These are phyloP conservation scores for Danio aesculapii DNA, from an alignment of 2,797 vertebrate genomes.

Conservation along the genomic window DNA sequence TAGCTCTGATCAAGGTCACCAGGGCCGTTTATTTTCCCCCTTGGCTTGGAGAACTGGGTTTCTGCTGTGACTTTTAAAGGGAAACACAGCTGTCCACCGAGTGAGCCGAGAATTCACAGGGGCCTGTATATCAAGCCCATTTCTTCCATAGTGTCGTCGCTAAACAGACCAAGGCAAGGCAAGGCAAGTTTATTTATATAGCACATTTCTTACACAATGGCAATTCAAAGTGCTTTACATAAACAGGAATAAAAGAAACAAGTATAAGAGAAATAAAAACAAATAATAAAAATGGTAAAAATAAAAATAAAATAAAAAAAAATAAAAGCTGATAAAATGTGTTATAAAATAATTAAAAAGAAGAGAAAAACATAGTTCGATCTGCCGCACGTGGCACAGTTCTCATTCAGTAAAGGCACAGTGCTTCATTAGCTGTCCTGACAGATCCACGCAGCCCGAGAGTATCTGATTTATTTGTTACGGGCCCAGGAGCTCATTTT, in stretches of 20 bases:
- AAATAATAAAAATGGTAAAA: no score
- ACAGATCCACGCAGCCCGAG: background rate
- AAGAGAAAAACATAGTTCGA: no score
- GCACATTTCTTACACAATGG: no score
- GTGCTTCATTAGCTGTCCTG: background rate
- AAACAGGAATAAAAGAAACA: no score
- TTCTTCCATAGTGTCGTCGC: constrained; percentile 13
- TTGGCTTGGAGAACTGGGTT: background rate
- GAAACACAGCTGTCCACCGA: constrained; percentile 51
- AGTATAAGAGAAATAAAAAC: no score
- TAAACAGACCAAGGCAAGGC: constrained; percentile 16
- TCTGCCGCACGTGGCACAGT: no score
- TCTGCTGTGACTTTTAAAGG: constrained; percentile 36
- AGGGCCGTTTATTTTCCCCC: constrained; percentile 38
- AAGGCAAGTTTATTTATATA: no score
- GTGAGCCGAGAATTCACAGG: constrained; percentile 45
- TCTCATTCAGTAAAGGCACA: no score
- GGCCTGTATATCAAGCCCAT: constrained; percentile 25
- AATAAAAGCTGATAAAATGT: no score
- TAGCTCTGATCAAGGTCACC: constrained; percentile 45
- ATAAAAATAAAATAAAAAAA: no score
- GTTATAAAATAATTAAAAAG: no score
- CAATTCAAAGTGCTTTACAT: no score
- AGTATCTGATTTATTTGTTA: background rate
- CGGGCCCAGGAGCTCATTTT: background rate